Evolutionary conservation across 2,113 vertebrate genomes (phyloP).

Genomic region (Phoxinus phoxinus): DNA sequence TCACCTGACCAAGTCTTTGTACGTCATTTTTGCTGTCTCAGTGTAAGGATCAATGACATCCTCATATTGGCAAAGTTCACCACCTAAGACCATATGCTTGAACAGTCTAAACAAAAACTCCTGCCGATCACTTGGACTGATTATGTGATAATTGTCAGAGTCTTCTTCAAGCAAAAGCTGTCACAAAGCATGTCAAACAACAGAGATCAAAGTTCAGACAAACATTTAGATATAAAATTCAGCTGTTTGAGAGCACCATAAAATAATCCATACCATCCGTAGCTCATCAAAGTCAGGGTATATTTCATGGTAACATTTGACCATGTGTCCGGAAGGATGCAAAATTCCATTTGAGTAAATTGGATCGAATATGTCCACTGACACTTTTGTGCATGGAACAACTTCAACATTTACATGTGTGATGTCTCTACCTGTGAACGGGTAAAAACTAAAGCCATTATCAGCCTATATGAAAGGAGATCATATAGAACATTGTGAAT

Average conservation of each 20-base stretch:
- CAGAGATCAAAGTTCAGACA: not conserved
- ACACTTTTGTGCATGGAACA: constrained; percentile 73
- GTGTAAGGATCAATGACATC: constrained; percentile 87
- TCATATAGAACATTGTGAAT: not conserved
- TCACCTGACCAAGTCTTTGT: constrained; percentile 93
- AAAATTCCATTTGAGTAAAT: constrained; percentile 71
- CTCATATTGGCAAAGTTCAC: constrained; percentile 91
- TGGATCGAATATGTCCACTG: constrained; percentile 77
- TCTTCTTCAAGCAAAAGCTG: constrained; percentile 89
- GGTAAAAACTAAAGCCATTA: constrained; percentile 13
- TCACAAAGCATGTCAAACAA: constrained; percentile 50
- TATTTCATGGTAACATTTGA: constrained; percentile 74
- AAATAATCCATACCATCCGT: constrained; percentile 65
- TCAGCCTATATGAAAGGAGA: not conserved
- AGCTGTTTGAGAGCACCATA: not conserved
- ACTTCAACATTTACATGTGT: constrained; percentile 70
- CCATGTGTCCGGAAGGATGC: constrained; percentile 69
- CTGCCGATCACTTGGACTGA: constrained; percentile 78
- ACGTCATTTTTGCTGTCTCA: constrained; percentile 85
- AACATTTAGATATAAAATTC: not conserved
- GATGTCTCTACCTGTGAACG: constrained; percentile 64
- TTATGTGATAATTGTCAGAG: constrained; percentile 82
- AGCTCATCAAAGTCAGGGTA: constrained; percentile 76
- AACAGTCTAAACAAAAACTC: constrained; percentile 95
- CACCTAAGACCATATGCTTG: constrained; percentile 93